These are phyloP conservation scores for Agrenia bidenticulata DNA, from an alignment of 2,888 invertebrate genomes.

Conservation along the genomic window DNA sequence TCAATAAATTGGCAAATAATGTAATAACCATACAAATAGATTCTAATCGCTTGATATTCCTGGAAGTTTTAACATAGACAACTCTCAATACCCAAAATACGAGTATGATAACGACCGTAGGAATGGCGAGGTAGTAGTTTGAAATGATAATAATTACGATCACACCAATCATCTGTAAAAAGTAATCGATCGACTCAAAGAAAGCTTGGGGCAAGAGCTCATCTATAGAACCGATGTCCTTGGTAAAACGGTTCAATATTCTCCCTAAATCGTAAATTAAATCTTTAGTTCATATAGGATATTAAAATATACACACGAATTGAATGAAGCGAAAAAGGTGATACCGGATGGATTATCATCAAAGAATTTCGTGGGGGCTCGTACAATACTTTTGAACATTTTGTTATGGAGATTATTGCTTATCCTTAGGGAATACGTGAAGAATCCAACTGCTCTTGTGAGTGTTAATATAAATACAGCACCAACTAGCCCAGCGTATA, in stretches of 20 bases:
- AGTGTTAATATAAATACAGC: conserved; percentile 4
- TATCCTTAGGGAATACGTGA: conserved; percentile 56
- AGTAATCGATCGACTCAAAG: conserved; percentile 27
- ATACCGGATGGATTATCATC: conserved; percentile 49
- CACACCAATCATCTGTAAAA: conserved; percentile 35
- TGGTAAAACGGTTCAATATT: conserved; percentile 41
- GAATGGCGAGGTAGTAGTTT: conserved; percentile 36
- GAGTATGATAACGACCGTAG: conserved; percentile 28
- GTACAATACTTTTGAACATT: conserved; percentile 60
- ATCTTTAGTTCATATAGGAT: not conserved
- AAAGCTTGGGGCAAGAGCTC: conserved; percentile 34
- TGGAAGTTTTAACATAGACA: conserved; percentile 35
- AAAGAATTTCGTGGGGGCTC: conserved; percentile 56
- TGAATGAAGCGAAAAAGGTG: not conserved
- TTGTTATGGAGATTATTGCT: conserved; percentile 58
- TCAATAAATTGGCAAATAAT: not conserved
- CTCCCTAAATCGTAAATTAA: conserved; percentile 12
- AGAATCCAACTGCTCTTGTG: conserved; percentile 53
- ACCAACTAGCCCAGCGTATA: not conserved
- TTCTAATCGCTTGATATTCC: conserved; percentile 41
- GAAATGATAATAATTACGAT: conserved; percentile 28
- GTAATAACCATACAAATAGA: conserved; percentile 24
- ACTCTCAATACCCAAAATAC: conserved; percentile 24
- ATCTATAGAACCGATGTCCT: conserved; percentile 36
- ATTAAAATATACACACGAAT: not conserved